Conservation (phyloP, 2,113 vertebrate genomes). For the Rhea americana region DNA sequence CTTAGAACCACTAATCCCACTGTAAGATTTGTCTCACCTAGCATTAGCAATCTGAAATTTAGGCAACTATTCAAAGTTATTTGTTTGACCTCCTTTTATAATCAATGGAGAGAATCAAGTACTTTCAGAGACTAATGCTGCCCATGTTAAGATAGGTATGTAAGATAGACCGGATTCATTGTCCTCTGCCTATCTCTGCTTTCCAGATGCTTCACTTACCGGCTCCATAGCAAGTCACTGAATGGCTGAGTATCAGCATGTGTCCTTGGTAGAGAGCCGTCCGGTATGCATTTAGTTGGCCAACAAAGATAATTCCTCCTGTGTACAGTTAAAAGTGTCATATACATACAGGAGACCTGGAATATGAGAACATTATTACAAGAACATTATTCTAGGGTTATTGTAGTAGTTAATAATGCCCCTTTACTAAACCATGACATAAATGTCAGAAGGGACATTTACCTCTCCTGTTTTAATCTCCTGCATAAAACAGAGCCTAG, state of each 20-base stretch:
- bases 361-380: background rate
- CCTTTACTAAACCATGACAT: background rate
- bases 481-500: background rate
- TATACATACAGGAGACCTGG: background rate
- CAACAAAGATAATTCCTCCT: background rate
- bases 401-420: background rate
- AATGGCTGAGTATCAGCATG: background rate
- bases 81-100: background rate
- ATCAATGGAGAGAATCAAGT: background rate
- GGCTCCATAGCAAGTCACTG: background rate
- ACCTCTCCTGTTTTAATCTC: background rate
- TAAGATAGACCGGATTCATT: fast-evolving
- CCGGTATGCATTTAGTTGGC: background rate
- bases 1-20: background rate
- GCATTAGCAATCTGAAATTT: background rate
- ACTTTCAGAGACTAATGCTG: background rate
- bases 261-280: background rate
- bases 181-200: background rate
- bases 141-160: background rate
- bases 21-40: background rate
- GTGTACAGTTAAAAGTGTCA: background rate
- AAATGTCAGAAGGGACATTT: background rate
- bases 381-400: background rate
- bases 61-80: background rate
- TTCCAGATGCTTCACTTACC: background rate